Evolutionary conservation across 2,888 invertebrate species (phyloP), one percentile per base, ranked within the genome.

Genomic region (Drosophila pegasa): DNA sequence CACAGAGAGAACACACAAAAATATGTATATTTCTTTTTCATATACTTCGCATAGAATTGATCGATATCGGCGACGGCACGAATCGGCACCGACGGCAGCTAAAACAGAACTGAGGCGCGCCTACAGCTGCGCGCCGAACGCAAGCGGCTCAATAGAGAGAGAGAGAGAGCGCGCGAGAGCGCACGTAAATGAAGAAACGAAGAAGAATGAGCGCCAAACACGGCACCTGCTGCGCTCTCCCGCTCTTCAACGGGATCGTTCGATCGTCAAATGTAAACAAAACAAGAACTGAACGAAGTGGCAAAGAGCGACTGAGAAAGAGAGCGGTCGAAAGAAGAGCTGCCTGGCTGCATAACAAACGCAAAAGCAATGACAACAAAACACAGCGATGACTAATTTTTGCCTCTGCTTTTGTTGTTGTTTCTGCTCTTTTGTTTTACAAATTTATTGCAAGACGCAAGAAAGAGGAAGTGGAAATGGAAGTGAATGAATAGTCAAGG

Each of bases 41-140:
- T 68, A 58, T 77, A 77, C 40, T 63, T 47, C 59, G 61, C 52
- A 51, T 58, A 37, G 61, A 61, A 54, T 63, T 45, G 80, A 66
- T 80, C 82, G 82, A 87, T 78, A 85, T 81, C 86, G 87, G 71
- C 69, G 81, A 65, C 88, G 83, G 80, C 82, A 86, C 86, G 87
- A 82, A 65, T 83, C 69, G 80, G 82, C 84, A 83, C 88, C 88
- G 84, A 84, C 88, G 85, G 74, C 82, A 81, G 72, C 68, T 75
- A 66, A 84, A 88, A 84, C 81, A 78, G 88, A 78, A 84, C 81
- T 87, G 81, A 80, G 62, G 74, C 27, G 66, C 59, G 58, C 71
- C 54, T 54, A 54, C 64, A 67, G 50, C 60, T 60, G 31, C 22
- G 68, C 76, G 65, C 64, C 63, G 65, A 83, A 72, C 78, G 74